Percentiles rank a stretch among this genome's conserved stretches.
phyloP scores from a whole-genome alignment of 1,140 invertebrate species.

The Amphibalanus amphitrite region DNA sequence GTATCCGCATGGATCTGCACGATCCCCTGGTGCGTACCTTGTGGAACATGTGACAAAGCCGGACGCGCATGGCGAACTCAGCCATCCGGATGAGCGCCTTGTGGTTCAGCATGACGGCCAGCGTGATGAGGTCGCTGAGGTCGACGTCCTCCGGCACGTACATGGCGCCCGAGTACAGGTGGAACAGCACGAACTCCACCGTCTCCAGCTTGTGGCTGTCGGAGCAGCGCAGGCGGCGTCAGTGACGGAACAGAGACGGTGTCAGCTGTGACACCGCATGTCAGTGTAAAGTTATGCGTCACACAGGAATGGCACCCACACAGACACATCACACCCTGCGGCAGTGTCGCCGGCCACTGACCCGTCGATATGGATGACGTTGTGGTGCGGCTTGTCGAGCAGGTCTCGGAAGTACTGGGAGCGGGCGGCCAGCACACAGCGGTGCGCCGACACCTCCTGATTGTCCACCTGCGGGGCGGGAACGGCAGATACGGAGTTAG shows the following conservation, averaged over 20 bases:
- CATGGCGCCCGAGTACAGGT: conserved; percentile 1
- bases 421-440: not conserved
- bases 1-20: too few species aligned
- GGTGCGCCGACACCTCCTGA: not conserved
- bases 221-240: too few species aligned
- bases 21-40: too few species aligned
- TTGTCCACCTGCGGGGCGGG: not conserved
- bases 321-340: too few species aligned
- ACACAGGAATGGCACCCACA: too few species aligned
- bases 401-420: not conserved
- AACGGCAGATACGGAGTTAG: too few species aligned
- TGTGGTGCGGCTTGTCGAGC: not conserved
- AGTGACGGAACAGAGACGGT: too few species aligned
- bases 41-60: not conserved
- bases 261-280: too few species aligned
- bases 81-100: not conserved
- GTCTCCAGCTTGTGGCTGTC: not conserved
- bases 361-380: not conserved
- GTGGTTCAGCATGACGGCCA: not conserved
- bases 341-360: not conserved
- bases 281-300: too few species aligned
- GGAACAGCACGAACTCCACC: not conserved
- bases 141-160: not conserved
- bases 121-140: not conserved
- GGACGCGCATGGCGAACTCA: not conserved